Conservation (phyloP, 1,140 invertebrate species). For the Holotrichia oblita region DNA sequence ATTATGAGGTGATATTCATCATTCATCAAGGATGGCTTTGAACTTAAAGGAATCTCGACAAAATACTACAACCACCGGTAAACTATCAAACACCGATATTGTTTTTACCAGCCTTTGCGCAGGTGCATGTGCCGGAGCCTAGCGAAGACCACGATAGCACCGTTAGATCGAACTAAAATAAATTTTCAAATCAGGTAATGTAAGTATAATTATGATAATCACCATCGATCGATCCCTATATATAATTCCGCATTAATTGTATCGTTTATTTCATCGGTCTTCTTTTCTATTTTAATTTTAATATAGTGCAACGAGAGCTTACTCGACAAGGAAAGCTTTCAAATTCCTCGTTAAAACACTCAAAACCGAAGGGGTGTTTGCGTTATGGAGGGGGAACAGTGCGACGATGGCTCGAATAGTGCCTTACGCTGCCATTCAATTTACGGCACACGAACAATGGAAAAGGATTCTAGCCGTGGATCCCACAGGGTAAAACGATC, state of each 20-base stretch:
- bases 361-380: constrained; percentile 78
- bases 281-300: neutral
- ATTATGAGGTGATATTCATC: constrained; percentile 42
- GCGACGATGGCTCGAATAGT: constrained; percentile 97
- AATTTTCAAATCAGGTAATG: constrained; percentile 90
- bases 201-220: constrained; percentile 38
- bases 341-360: constrained; percentile 80
- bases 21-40: constrained; percentile 50
- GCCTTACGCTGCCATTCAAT: constrained; percentile 97
- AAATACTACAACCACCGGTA: neutral
- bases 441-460: constrained; percentile 96
- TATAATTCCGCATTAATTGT: neutral
- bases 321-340: constrained; percentile 81
- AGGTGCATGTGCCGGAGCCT: constrained; percentile 92
- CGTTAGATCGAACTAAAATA: constrained; percentile 97
- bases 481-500: constrained; percentile 68
- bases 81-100: constrained; percentile 62
- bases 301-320: constrained; percentile 71
- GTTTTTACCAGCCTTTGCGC: constrained; percentile 78
- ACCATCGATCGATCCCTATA: neutral
- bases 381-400: constrained; percentile 96
- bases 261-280: neutral
- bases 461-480: constrained; percentile 82
- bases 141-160: constrained; percentile 96
- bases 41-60: constrained; percentile 39